A percentile compares a stretch with the other conserved stretches of the same genome.
Evolutionary conservation across 2,113 vertebrate species (phyloP).

Genomic region (Mormyrus iriodes): DNA sequence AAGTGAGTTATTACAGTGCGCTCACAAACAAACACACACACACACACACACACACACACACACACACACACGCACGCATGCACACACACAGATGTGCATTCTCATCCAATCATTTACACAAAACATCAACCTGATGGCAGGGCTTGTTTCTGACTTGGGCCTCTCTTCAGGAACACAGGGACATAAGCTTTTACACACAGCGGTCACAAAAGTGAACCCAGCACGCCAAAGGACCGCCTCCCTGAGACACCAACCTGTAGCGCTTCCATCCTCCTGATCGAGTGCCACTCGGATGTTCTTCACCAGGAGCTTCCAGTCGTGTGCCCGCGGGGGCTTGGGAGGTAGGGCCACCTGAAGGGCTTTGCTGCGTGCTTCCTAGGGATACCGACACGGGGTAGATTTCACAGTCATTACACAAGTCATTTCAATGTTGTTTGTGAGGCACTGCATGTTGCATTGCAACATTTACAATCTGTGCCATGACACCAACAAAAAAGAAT

Average conservation of each 20-base stretch:
- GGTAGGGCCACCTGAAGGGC: slow-evolving; percentile 66
- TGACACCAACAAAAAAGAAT: background rate
- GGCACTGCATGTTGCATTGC: background rate
- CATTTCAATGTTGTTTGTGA: background rate
- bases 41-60: too few species aligned
- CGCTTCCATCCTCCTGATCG: slow-evolving; percentile 46
- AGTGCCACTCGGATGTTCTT: slow-evolving; percentile 69
- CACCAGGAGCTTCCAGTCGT: slow-evolving; percentile 83
- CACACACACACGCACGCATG: too few species aligned
- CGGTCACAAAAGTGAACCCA: background rate
- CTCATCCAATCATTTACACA: too few species aligned
- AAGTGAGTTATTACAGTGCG: background rate
- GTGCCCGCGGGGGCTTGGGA: slow-evolving; percentile 86
- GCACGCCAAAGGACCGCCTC: background rate
- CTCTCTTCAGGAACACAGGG: too few species aligned
- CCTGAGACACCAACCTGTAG: slow-evolving; percentile 64
- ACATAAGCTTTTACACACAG: background rate
- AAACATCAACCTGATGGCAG: too few species aligned
- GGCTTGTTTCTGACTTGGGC: too few species aligned
- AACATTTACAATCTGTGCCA: background rate
- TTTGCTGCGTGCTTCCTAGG: slow-evolving; percentile 56
- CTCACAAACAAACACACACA: too few species aligned
- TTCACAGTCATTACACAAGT: slow-evolving; percentile 23
- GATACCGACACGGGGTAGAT: slow-evolving; percentile 2
- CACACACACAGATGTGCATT: background rate